Base-by-base conservation (phyloP, 2,113 vertebrate genomes). In the Anthoscopus minutus region DNA sequence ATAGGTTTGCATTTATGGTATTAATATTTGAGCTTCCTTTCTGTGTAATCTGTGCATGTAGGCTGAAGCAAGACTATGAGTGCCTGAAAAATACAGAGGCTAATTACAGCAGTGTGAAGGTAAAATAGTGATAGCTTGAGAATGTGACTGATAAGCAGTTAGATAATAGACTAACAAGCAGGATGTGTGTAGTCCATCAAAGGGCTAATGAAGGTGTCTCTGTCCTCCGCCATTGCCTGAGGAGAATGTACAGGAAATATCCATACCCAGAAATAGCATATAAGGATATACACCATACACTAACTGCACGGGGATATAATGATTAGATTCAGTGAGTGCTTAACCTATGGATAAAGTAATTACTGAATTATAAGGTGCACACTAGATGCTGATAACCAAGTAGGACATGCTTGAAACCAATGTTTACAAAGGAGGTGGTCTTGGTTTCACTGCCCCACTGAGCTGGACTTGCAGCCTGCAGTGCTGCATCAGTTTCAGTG, bases 81-180 rank as follows among this genome's bases (percentile, higher is more conserved):
- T 47, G 69, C 61, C 65, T 92, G 73, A 74, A 92, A 95, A 96
- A 93, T 60, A 58, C 35, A 71, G 86, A 74, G 44, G 40, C 51
- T 95, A 94, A 94, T 95, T 96, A 84, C 15, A 3, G 77, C 80
- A 86, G 28, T 64, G 91, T 88, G 83, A 93, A 91, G 92, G 92
- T 71, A 91, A 93, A 96, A 94, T 93, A 95, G 94, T 78, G 83
- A 93, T 88, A 92, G 83, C 86, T 84, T 60, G 65, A 92, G 88
- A 96, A 96, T 88, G 88, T 92, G 86, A 81, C 92, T 95, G 96
- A 95, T 96, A 93, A 96, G 91, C 67, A 74, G 56, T 67, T 64
- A 95, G 94, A 96, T 94, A 96, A 88, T 37, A 88, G 69, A 78
- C 77, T 88, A 91, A 92, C 83, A 94, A 95, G 83, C 94, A 94